These are phyloP conservation scores for Okamejei kenojei DNA, from an alignment of 2,797 vertebrate species.

Conservation along the genomic window DNA sequence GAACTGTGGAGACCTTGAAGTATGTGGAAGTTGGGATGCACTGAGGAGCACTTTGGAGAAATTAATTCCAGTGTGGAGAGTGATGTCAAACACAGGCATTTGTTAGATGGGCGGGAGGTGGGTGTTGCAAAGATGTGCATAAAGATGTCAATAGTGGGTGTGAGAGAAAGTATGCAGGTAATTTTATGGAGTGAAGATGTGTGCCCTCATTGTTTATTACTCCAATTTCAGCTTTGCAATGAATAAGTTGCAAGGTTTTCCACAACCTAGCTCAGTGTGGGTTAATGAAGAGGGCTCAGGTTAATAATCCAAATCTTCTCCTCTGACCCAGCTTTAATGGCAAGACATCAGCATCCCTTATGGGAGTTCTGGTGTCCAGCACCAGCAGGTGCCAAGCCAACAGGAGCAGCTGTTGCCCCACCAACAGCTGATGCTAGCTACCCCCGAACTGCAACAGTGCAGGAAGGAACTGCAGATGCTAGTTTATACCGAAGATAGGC, in stretches of 20 bases:
- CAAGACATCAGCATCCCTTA: no score
- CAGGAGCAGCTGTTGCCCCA: no score
- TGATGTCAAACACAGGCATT: background rate
- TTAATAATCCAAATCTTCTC: no score
- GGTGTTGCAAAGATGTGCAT: background rate
- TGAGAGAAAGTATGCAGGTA: background rate
- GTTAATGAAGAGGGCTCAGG: background rate
- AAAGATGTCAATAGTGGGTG: background rate
- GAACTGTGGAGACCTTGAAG: background rate
- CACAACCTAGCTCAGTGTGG: no score
- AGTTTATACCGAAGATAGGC: no score
- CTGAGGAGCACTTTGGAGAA: background rate
- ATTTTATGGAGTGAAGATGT: background rate
- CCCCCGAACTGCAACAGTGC: background rate
- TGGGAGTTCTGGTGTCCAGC: no score
- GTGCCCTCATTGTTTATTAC: no score
- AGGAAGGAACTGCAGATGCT: no score
- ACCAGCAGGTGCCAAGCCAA: no score
- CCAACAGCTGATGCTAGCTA: background rate
- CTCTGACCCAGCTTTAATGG: no score
- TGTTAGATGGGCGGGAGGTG: no score
- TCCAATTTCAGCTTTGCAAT: background rate
- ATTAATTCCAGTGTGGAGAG: background rate
- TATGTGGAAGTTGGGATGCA: background rate
- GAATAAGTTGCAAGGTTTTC: background rate